These are phyloP conservation scores for Carposina sasakii DNA, from an alignment of 1,140 invertebrate genomes.

Conservation along the genomic window DNA sequence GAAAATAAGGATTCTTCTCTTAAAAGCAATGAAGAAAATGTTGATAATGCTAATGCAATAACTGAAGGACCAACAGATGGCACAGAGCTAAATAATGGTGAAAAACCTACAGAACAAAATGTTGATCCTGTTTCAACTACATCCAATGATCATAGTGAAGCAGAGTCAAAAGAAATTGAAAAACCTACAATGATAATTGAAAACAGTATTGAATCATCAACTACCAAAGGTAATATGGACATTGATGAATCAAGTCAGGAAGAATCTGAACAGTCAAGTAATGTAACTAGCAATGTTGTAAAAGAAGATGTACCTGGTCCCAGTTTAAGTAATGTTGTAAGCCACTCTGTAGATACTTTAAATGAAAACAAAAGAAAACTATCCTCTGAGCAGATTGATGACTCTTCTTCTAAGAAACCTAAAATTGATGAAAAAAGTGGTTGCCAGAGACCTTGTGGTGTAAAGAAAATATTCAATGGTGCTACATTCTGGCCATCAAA, in stretches of 20 bases:
- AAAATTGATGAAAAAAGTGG: conserved; percentile 29
- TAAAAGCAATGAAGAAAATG: not conserved
- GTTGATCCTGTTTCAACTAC: too few species aligned
- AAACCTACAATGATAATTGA: not conserved
- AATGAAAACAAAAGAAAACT: conserved; percentile 42
- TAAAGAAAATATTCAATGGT: conserved; percentile 39
- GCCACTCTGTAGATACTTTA: not conserved
- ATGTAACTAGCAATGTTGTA: too few species aligned
- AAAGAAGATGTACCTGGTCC: too few species aligned
- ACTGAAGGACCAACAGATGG: not conserved
- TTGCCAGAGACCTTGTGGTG: conserved; percentile 39
- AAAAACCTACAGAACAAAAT: conserved; percentile 6
- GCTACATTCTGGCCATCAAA: conserved; percentile 80
- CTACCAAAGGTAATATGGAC: too few species aligned
- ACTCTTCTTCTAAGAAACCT: conserved; percentile 33
- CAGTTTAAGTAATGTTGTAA: too few species aligned
- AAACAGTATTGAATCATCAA: too few species aligned
- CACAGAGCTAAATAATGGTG: not conserved
- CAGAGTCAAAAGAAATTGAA: conserved; percentile 14
- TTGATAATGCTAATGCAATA: not conserved
- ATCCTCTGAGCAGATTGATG: conserved; percentile 25
- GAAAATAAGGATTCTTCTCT: not conserved
- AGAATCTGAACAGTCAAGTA: too few species aligned
- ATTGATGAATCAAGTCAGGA: too few species aligned
- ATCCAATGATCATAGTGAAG: too few species aligned